Base-by-base conservation (phyloP, 1,140 invertebrate species). In the Protaetia brevitarsis region DNA sequence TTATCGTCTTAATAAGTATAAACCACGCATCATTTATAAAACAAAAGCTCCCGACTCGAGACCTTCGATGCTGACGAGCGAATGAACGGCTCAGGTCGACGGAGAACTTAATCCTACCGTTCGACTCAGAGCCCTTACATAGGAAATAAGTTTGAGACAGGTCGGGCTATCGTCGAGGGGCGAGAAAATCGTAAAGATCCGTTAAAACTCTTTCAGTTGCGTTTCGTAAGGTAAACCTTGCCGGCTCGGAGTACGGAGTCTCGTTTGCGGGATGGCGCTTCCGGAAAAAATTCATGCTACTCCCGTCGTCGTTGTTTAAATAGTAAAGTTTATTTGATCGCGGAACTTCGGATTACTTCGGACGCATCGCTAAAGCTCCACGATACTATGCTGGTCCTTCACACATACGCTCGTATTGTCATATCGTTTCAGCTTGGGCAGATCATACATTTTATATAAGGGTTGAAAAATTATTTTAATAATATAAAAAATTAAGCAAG, bases 141-240 rank as follows among this genome's bases (percentile, higher is more conserved):
- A 11, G 31, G 31, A 23, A 16, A 19, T 51, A 51, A 51, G 41
- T 51, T 51, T 51, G 5, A 51, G 41, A 19, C 41, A 51, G 41
- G 41, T 51, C 41, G 19, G 6, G 41, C 26, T 51, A 51, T 51
- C 41, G 19, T 51, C 41, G 41, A 51, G 41, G 16, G 16, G 41
- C 19, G 41, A 51, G 41, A 23, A 23, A 51, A 51, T 51, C 41
- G 41, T 51, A 51, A 51, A 51, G 41, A 51, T 51, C 19, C 41
- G 41, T 51, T 51, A 51, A 51, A 51, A 51, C 41, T 51, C 41
- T 51, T 51, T 51, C 41, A 51, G 41, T 16, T 6, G 19, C 41
- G 41, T 51, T 51, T 51, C 41, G 16, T 23, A 51, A 51, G 19
- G 41, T 51, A 51, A 51, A 51, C 41, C 26, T 51, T 51, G 19